These are phyloP conservation scores for Thripadectes ignobilis DNA, from an alignment of 2,797 vertebrate species.

Conservation along the genomic window DNA sequence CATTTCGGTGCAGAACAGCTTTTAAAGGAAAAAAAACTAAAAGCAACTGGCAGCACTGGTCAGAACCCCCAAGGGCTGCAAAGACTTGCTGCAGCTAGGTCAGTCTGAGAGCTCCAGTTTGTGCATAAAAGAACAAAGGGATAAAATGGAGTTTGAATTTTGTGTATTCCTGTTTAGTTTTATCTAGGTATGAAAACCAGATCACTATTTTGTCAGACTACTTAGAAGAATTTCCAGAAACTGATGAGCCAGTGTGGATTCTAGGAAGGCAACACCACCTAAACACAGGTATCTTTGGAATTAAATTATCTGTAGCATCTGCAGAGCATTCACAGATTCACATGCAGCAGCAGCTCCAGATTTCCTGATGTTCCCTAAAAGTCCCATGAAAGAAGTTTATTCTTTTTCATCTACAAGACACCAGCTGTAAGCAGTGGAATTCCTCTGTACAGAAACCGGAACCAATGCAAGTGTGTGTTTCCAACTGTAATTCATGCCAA, in stretches of 20 bases:
- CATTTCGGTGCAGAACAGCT: neutral
- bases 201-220: constrained; percentile 82
- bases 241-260: constrained; percentile 85
- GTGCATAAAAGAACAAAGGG: neutral
- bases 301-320: neutral
- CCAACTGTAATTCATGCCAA: neutral
- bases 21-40: neutral
- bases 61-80: neutral
- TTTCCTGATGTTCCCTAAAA: neutral
- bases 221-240: constrained; percentile 87
- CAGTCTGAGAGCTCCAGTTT: neutral
- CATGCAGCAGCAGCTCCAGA: neutral
- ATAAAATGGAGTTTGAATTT: neutral
- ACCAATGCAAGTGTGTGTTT: neutral
- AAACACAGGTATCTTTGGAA: constrained; percentile 78
- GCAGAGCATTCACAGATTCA: neutral
- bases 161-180: constrained; percentile 72
- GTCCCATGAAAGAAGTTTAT: neutral
- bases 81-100: neutral
- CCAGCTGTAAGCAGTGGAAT: neutral
- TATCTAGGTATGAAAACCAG: constrained; percentile 85
- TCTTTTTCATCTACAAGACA: neutral
- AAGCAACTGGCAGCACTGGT: neutral
- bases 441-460: neutral
- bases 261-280: constrained; percentile 83